phyloP scores from a whole-genome alignment of 92 coral and sea anemone species.

The Siderastrea siderea region DNA sequence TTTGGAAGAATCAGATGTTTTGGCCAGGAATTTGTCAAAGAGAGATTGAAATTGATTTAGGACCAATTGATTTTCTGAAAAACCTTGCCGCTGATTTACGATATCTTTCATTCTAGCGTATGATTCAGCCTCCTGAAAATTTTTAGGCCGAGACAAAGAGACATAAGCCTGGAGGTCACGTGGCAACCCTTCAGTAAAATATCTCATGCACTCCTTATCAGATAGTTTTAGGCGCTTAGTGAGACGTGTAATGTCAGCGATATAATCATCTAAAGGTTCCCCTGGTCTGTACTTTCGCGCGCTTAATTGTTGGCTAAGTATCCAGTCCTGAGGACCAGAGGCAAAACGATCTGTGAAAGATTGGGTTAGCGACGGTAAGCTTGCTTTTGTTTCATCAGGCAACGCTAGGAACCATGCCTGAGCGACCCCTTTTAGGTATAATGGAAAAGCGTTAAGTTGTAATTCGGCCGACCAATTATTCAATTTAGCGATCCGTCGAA shows the following conservation, averaged over 20 bases:
- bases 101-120: neutral
- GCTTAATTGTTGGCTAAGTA: neutral
- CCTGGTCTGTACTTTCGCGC: neutral
- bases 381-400: neutral
- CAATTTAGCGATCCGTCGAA: neutral
- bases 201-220: neutral
- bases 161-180: neutral
- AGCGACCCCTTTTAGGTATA: neutral
- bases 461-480: neutral
- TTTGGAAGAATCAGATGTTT: neutral
- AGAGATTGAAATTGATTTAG: neutral
- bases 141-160: neutral
- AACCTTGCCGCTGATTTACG: neutral
- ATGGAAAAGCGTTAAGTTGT: neutral
- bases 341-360: neutral
- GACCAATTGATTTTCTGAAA: neutral
- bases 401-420: neutral
- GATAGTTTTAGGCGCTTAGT: neutral
- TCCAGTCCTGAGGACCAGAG: conserved; percentile 1
- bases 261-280: neutral
- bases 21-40: neutral
- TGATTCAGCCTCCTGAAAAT: conserved; percentile 3
- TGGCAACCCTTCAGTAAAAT: neutral
- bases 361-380: neutral
- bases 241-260: neutral